Conservation (phyloP, 2,888 invertebrate genomes). For the Entomobrya proxima region DNA sequence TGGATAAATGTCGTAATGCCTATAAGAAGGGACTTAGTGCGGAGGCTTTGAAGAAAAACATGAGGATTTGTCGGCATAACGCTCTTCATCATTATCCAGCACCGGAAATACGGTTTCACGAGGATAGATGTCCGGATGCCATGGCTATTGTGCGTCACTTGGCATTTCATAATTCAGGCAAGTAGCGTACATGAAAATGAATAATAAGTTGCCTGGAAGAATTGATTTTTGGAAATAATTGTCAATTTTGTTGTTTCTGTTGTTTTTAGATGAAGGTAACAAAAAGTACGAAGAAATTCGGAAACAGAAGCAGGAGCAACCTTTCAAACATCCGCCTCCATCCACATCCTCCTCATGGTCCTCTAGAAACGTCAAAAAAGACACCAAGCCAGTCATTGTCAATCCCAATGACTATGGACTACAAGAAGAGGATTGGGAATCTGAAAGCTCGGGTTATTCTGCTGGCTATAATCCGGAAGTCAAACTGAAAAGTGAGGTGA, state of each 20-base stretch:
- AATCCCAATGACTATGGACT: slow-evolving; percentile 42
- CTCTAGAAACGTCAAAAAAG: neutral
- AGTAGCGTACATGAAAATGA: neutral
- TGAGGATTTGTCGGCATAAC: slow-evolving; percentile 66
- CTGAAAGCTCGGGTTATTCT: slow-evolving; percentile 55
- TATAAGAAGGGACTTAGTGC: slow-evolving; percentile 58
- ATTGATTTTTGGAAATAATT: neutral
- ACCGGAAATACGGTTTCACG: slow-evolving; percentile 69
- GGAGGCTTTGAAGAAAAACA: slow-evolving; percentile 37
- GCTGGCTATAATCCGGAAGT: slow-evolving; percentile 69
- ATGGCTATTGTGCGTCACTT: slow-evolving; percentile 56
- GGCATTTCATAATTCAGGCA: slow-evolving; percentile 65
- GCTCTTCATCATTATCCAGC: slow-evolving; percentile 60
- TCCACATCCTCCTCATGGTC: neutral
- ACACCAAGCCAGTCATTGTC: slow-evolving; percentile 14
- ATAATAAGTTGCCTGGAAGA: no score
- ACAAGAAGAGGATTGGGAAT: slow-evolving; percentile 72
- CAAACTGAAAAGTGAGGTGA: slow-evolving; percentile 58
- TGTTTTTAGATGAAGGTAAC: slow-evolving; percentile 26
- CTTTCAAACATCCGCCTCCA: neutral
- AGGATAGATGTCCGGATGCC: slow-evolving; percentile 66
- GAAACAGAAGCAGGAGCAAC: neutral
- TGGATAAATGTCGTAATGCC: slow-evolving; percentile 70
- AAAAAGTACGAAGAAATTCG: slow-evolving; percentile 20
- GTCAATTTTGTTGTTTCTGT: neutral